Evolutionary conservation across 1,140 invertebrate species (phyloP).

Genomic region (Cataglyphis hispanica): DNA sequence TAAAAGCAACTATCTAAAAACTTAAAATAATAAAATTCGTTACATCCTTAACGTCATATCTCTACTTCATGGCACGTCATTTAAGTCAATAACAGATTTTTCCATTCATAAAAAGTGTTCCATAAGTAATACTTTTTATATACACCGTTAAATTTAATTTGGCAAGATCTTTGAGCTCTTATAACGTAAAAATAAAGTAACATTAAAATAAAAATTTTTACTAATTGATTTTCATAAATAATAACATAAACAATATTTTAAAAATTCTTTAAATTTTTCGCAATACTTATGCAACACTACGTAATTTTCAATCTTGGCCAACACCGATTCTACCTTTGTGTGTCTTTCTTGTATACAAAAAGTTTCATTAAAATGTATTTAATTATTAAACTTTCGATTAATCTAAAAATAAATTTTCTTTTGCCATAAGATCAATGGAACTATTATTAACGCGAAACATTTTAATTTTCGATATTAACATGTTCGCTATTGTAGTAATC

Average conservation of each 20-base stretch:
- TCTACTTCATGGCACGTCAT: constrained; percentile 43
- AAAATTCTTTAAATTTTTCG: too few species aligned
- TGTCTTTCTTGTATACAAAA: too few species aligned
- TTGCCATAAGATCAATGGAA: background rate
- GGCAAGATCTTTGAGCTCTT: constrained; percentile 35
- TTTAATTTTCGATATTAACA: constrained; percentile 33
- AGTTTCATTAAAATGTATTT: background rate
- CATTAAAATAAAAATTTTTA: background rate
- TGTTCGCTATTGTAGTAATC: constrained; percentile 22
- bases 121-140: constrained; percentile 11
- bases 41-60: constrained; percentile 11
- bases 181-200: background rate
- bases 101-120: constrained; percentile 16
- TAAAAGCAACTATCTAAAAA: background rate
- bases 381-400: background rate
- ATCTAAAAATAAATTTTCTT: background rate
- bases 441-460: background rate
- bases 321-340: too few species aligned
- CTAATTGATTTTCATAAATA: background rate
- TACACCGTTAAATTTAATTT: background rate
- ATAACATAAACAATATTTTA: background rate
- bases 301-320: too few species aligned
- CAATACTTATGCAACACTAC: too few species aligned
- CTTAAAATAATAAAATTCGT: background rate
- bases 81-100: constrained; percentile 13